A percentile compares a stretch with the other conserved stretches of the same genome.
These are phyloP conservation scores for Corynorhinus townsendii DNA, from an alignment of 2,113 vertebrate genomes.

Conservation along the genomic window DNA sequence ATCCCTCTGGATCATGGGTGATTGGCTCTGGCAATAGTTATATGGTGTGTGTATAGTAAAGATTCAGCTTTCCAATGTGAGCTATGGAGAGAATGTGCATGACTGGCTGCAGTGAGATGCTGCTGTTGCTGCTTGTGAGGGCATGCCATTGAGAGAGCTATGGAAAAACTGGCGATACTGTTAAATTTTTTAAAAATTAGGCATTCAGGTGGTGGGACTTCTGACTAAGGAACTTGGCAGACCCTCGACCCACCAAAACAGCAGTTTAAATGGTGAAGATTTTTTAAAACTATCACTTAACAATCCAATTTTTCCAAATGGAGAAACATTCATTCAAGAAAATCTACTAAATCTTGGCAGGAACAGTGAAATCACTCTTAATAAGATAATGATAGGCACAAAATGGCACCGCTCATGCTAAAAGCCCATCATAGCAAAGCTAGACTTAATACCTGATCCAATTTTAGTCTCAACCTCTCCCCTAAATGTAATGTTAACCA, in stretches of 20 bases:
- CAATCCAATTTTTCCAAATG: neutral
- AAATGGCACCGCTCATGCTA: neutral
- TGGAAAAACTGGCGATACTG: neutral
- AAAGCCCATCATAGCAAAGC: neutral
- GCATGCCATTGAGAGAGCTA: accelerated
- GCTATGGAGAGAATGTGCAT: accelerated
- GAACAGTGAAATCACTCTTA: neutral
- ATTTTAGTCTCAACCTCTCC: neutral
- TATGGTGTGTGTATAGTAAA: neutral
- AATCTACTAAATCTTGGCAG: neutral
- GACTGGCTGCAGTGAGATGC: neutral
- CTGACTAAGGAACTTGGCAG: neutral
- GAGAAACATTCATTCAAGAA: neutral
- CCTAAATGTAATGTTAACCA: neutral
- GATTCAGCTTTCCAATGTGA: neutral
- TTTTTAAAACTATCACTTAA: neutral
- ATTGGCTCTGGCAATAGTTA: neutral
- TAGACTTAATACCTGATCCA: neutral
- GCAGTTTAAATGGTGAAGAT: neutral
- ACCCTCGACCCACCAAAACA: neutral
- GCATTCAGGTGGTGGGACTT: neutral
- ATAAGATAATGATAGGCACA: neutral
- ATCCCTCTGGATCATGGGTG: neutral
- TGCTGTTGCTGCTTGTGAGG: accelerated
- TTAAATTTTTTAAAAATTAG: neutral